These are phyloP conservation scores for Andrena flavipes DNA, from an alignment of 2,888 invertebrate species.

Conservation along the genomic window DNA sequence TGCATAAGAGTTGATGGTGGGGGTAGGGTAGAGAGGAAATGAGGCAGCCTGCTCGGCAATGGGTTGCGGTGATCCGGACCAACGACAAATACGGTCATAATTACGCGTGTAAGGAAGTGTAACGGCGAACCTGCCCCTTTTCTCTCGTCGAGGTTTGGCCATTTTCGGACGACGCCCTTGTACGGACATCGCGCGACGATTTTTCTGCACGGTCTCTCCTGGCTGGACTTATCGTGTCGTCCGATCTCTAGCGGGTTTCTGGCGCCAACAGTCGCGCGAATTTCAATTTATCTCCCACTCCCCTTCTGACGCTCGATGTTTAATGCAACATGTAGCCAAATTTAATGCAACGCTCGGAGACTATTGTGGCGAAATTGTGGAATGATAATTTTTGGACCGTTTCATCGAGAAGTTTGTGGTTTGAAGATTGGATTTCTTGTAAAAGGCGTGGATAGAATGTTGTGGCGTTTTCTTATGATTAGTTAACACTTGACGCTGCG, in stretches of 20 bases:
- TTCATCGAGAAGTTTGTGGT: too few species aligned
- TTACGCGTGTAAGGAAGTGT: slow-evolving; percentile 71
- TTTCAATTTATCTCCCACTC: slow-evolving; percentile 27
- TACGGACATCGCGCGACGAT: slow-evolving; percentile 23
- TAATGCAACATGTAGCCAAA: slow-evolving; percentile 22
- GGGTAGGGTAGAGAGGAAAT: background rate
- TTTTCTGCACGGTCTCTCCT: slow-evolving; percentile 29
- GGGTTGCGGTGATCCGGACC: slow-evolving; percentile 39
- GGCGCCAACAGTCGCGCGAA: slow-evolving; percentile 44
- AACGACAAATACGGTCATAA: slow-evolving; percentile 71
- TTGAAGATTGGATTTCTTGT: too few species aligned
- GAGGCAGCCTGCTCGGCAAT: slow-evolving; percentile 18
- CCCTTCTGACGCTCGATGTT: background rate
- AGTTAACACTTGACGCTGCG: too few species aligned
- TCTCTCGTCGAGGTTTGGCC: slow-evolving; percentile 50
- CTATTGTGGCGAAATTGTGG: background rate
- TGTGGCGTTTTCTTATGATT: too few species aligned
- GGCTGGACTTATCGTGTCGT: slow-evolving; percentile 35
- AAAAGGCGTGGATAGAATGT: too few species aligned
- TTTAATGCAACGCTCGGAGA: background rate
- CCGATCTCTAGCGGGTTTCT: slow-evolving; percentile 49
- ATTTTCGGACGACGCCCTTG: slow-evolving; percentile 49
- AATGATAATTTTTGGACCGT: too few species aligned
- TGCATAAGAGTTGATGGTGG: background rate
- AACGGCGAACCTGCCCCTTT: slow-evolving; percentile 58